Conservation (phyloP, 2,797 vertebrate species). For the Anas capensis region DNA sequence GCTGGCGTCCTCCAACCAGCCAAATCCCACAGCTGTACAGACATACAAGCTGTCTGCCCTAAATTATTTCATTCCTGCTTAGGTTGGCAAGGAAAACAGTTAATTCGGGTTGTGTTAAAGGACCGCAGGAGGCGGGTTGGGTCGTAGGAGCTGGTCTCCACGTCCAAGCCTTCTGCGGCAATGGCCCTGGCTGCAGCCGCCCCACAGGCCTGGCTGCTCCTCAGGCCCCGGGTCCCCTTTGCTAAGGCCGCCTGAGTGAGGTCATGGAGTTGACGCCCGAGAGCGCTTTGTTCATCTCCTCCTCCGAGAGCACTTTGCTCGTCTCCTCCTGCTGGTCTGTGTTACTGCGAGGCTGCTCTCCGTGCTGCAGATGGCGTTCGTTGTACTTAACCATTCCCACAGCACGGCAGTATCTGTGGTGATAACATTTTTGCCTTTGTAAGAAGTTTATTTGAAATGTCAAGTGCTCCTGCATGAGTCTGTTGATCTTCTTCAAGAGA, state of each 20-base stretch:
- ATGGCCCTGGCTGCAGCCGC: not conserved
- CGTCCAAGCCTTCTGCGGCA: not conserved
- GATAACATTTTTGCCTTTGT: conserved; percentile 28
- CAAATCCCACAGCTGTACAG: not conserved
- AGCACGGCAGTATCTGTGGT: not conserved
- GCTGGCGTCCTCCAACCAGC: not conserved
- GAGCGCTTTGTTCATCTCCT: not conserved
- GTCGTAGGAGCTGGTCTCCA: fast-evolving
- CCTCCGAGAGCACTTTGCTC: not conserved
- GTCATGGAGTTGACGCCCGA: not conserved
- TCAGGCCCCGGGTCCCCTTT: not conserved
- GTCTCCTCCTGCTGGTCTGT: not conserved
- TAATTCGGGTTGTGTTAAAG: fast-evolving
- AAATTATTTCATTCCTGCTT: not conserved
- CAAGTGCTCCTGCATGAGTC: not conserved
- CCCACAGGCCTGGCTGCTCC: not conserved
- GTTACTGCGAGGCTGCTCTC: not conserved
- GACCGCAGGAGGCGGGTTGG: fast-evolving
- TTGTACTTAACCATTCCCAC: not conserved
- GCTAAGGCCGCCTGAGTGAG: not conserved
- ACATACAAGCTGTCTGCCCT: too few relatives aligned
- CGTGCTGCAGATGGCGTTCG: not conserved
- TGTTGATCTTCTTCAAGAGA: not conserved
- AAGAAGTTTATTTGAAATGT: not conserved
- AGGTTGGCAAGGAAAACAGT: too few relatives aligned